Conservation (phyloP, 1,140 invertebrate genomes). For the Neuroterus valhalla region DNA sequence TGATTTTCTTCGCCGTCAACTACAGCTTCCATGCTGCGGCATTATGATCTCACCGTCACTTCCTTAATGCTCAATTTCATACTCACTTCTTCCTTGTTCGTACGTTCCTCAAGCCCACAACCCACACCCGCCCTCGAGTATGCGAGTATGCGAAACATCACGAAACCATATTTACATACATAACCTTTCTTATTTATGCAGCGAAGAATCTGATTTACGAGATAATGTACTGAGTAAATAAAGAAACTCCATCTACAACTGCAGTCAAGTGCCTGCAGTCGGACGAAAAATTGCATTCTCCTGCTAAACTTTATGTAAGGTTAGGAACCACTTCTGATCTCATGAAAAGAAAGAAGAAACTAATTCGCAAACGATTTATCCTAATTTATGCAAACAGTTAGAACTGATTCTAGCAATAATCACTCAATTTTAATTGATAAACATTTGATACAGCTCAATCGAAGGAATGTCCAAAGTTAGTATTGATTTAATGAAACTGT, state of each 20-base stretch:
- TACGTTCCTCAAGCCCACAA: conserved; percentile 30
- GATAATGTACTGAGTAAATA: conserved; percentile 5
- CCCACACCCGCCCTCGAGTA: background rate
- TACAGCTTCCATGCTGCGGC: conserved; percentile 25
- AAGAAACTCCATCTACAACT: background rate
- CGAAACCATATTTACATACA: conserved; percentile 7
- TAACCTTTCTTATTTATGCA: conserved; percentile 14
- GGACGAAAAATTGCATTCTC: background rate
- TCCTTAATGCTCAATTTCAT: conserved; percentile 53
- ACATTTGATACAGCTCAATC: too few relatives aligned
- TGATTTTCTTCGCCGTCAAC: background rate
- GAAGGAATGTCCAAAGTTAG: too few relatives aligned
- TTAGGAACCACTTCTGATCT: too few relatives aligned
- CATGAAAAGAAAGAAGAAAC: too few relatives aligned
- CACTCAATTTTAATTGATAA: too few relatives aligned
- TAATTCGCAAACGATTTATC: too few relatives aligned
- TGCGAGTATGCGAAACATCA: background rate
- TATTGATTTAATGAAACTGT: too few relatives aligned
- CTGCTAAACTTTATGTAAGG: too few relatives aligned
- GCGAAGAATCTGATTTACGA: conserved; percentile 18
- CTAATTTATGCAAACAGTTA: too few relatives aligned
- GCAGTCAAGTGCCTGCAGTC: too few relatives aligned
- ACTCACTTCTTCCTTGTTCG: conserved; percentile 51
- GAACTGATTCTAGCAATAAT: too few relatives aligned
- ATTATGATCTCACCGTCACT: conserved; percentile 52